A percentile compares a stretch with the other conserved stretches of the same genome.
Evolutionary conservation across 2,888 invertebrate genomes (phyloP).

Genomic region (Loripinus fragilis): DNA sequence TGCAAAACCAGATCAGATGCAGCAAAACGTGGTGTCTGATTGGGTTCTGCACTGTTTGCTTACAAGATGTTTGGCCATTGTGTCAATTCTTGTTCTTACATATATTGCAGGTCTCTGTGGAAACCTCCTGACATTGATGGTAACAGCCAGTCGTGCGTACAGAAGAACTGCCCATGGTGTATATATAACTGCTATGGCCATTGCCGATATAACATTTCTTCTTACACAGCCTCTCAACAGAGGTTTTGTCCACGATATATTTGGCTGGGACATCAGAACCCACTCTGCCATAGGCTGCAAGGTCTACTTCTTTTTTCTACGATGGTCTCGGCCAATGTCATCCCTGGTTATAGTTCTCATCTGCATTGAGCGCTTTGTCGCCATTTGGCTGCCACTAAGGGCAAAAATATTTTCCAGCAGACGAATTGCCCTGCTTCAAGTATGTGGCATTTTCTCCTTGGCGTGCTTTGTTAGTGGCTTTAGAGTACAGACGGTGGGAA

Average conservation of each 20-base stretch:
- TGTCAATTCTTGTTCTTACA: too few relatives aligned
- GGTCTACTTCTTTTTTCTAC: neutral
- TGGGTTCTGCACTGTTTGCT: too few relatives aligned
- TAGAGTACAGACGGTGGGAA: neutral
- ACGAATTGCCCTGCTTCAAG: neutral
- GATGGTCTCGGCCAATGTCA: neutral
- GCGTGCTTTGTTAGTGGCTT: neutral
- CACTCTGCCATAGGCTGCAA: neutral
- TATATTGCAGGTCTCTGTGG: neutral
- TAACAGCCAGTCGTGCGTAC: neutral
- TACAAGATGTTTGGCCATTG: too few relatives aligned
- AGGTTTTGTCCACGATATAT: neutral
- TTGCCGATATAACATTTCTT: neutral
- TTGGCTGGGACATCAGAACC: neutral
- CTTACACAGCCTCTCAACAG: neutral
- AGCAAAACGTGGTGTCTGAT: too few relatives aligned
- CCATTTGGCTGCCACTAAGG: neutral
- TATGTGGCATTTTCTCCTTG: neutral
- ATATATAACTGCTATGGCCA: neutral
- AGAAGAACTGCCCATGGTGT: neutral
- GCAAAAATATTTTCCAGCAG: neutral
- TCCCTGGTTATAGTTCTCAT: neutral
- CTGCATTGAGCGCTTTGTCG: conserved; percentile 1
- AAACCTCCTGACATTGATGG: neutral
- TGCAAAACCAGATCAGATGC: too few relatives aligned